phyloP scores from a whole-genome alignment of 1,140 invertebrate species.

The Bombus superbus region DNA sequence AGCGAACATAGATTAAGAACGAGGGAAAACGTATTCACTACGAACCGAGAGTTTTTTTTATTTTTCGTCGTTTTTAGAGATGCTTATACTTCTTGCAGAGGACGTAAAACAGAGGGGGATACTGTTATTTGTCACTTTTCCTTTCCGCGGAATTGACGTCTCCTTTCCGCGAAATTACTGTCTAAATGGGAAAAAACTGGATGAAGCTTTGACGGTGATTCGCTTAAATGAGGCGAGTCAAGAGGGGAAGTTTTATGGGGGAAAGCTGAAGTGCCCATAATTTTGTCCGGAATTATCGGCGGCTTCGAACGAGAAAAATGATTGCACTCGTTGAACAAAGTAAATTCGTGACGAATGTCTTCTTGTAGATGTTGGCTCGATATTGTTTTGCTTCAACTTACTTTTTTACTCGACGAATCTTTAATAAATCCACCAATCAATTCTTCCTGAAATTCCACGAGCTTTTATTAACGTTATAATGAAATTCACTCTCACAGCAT shows the following conservation, averaged over 20 bases:
- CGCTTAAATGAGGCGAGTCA: neutral
- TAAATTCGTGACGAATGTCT: neutral
- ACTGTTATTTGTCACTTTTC: constrained; percentile 30
- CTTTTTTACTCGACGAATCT: too few species aligned
- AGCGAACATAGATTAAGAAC: neutral
- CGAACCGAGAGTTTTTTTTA: constrained; percentile 38
- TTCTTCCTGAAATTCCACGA: neutral
- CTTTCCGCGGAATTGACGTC: constrained; percentile 13
- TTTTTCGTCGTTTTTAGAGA: neutral
- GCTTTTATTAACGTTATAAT: neutral
- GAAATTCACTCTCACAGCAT: neutral
- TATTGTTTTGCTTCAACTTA: too few species aligned
- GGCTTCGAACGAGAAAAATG: neutral
- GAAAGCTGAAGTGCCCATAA: neutral
- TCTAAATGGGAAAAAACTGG: neutral
- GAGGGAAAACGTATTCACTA: constrained; percentile 11
- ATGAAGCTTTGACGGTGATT: neutral
- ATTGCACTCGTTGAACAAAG: too few species aligned
- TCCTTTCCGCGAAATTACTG: constrained; percentile 11
- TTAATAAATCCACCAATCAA: neutral
- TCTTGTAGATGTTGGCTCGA: too few species aligned
- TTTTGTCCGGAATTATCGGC: constrained; percentile 1
- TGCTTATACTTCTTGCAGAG: neutral
- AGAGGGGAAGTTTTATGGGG: neutral
- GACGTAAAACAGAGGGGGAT: neutral